Evolutionary conservation across 2,888 invertebrate genomes (phyloP).

Genomic region (Teleogryllus oceanicus): DNA sequence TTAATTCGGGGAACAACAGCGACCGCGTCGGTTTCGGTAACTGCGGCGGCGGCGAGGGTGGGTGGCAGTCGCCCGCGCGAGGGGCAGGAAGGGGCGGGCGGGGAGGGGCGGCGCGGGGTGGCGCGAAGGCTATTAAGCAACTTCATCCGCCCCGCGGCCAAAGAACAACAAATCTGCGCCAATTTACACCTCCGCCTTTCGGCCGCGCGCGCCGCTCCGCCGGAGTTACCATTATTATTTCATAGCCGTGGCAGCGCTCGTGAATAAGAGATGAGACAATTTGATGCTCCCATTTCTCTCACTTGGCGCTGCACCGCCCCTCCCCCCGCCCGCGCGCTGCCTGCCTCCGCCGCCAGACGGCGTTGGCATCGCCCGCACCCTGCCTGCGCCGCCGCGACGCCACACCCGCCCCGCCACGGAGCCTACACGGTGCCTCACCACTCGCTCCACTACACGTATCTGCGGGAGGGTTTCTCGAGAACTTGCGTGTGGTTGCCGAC

Average conservation of each 20-base stretch:
- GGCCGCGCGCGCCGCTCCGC: neutral
- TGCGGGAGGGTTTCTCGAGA: no score
- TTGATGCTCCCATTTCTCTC: constrained; percentile 8
- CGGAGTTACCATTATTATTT: constrained; percentile 9
- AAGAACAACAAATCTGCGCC: constrained; percentile 10
- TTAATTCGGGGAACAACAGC: no score
- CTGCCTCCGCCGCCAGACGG: no score
- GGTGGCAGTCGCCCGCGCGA: neutral
- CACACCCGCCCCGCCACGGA: no score
- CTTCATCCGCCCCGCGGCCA: constrained; percentile 4
- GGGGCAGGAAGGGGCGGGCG: neutral
- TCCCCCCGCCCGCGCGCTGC: no score
- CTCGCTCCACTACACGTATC: no score
- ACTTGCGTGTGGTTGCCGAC: no score
- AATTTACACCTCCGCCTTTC: neutral
- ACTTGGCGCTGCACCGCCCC: neutral
- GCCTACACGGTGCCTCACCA: no score
- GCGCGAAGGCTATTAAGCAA: neutral
- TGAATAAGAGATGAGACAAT: constrained; percentile 18
- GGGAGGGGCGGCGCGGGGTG: neutral
- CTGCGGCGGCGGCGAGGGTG: neutral
- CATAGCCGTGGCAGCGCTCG: neutral
- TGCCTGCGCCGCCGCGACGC: no score
- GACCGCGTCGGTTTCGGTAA: no score
- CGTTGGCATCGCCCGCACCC: no score